Conservation (phyloP, 35 echinoderm and acorn worm species). For the Acanthaster planci region DNA sequence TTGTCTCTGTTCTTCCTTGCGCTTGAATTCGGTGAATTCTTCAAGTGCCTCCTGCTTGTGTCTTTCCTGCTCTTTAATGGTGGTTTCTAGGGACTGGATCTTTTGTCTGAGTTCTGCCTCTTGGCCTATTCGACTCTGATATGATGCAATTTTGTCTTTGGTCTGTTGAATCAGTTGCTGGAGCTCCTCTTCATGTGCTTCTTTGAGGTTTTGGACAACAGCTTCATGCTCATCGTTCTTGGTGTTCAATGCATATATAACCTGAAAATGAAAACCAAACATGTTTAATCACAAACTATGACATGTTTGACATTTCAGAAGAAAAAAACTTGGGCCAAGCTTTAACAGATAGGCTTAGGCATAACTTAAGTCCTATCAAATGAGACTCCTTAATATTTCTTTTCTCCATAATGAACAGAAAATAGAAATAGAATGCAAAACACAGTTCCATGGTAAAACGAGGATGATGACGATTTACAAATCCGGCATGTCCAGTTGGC, state of each 20-base stretch:
- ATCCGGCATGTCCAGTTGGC: no score
- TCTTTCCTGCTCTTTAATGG: constrained; percentile 58
- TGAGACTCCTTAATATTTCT: no score
- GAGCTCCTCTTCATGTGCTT: constrained; percentile 87
- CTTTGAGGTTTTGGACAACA: constrained; percentile 74
- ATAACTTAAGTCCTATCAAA: no score
- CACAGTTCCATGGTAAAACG: no score
- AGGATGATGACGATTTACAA: no score
- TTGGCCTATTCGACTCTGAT: constrained; percentile 73
- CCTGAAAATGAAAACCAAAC: constrained; percentile 52
- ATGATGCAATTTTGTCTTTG: constrained; percentile 75
- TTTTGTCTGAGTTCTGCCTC: constrained; percentile 68
- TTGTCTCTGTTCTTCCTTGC: constrained; percentile 59
- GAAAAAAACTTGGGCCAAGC: no score
- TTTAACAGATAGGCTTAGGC: no score
- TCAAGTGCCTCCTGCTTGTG: constrained; percentile 55
- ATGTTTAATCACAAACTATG: background rate
- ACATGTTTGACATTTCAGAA: no score
- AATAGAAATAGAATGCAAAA: no score
- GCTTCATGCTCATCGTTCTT: constrained; percentile 99
- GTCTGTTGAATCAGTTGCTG: constrained; percentile 82
- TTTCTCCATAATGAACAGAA: no score
- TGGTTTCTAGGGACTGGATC: constrained; percentile 70
- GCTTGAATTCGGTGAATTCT: constrained; percentile 81
- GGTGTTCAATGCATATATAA: constrained; percentile 97